Evolutionary conservation across 2,797 vertebrate species (phyloP).

Genomic region (Huso huso): DNA sequence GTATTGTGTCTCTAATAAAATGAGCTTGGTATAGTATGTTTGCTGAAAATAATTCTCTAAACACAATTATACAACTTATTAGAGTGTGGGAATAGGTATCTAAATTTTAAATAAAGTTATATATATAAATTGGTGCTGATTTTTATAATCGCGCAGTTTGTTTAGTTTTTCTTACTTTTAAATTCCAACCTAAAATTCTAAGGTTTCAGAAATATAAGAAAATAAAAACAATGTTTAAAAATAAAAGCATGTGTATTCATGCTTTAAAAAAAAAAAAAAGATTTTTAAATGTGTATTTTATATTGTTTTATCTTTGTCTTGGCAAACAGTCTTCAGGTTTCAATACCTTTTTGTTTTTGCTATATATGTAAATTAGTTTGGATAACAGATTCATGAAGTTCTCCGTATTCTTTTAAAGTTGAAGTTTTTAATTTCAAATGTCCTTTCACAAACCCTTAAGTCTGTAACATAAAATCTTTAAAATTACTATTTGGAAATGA

Average conservation of each 20-base stretch:
- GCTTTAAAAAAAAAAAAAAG: constrained; percentile 77
- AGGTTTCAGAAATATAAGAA: constrained; percentile 96
- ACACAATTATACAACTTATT: constrained; percentile 94
- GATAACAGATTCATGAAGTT: constrained; percentile 82
- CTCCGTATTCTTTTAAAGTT: constrained; percentile 80
- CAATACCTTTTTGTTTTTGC: constrained; percentile 83
- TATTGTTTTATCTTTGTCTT: constrained; percentile 96
- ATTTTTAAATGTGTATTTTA: constrained; percentile 99
- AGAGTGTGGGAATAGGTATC: constrained; percentile 97
- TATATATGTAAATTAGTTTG: constrained; percentile 98
- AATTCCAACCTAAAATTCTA: constrained; percentile 92
- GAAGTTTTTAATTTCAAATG: constrained; percentile 71
- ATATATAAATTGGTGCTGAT: constrained; percentile 98
- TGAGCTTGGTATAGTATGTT: constrained; percentile 83
- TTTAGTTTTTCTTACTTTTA: constrained; percentile 91
- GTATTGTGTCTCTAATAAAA: constrained; percentile 88
- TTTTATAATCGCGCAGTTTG: constrained; percentile 99
- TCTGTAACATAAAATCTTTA: constrained; percentile 72
- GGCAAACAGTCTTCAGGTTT: constrained; percentile 96
- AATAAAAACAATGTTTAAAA: constrained; percentile 65
- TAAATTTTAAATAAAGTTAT: constrained; percentile 99
- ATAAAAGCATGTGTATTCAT: constrained; percentile 90
- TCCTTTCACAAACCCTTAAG: constrained; percentile 78
- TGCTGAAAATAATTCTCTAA: constrained; percentile 74
- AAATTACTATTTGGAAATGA: constrained; percentile 73